Percentiles rank a stretch among this genome's conserved stretches.
These are phyloP conservation scores for Periophthalmus magnuspinnatus DNA, from an alignment of 2,797 vertebrate genomes.

Conservation along the genomic window DNA sequence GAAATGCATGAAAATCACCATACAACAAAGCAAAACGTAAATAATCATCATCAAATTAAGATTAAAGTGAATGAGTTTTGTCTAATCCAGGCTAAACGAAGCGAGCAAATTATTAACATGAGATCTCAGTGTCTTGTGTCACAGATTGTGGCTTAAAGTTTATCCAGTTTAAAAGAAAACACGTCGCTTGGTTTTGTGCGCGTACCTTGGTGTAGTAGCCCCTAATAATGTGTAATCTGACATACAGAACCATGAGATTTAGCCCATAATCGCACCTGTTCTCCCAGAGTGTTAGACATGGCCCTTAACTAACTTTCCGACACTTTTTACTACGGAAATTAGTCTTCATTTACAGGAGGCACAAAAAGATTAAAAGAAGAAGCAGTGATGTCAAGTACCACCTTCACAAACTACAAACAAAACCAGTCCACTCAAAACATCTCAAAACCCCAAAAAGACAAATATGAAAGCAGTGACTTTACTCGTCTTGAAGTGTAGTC, in stretches of 20 bases:
- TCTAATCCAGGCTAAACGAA: not conserved
- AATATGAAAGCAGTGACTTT: not conserved
- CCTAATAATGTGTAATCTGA: not conserved
- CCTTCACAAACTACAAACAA: not conserved
- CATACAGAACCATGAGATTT: not conserved
- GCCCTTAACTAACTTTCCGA: not conserved
- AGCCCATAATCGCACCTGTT: slow-evolving; percentile 10
- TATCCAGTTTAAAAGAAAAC: not conserved
- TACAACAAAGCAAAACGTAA: too few species aligned
- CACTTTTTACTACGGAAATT: not conserved
- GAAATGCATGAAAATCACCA: too few species aligned
- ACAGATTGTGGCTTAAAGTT: not conserved
- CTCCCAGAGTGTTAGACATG: not conserved
- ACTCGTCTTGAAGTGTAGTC: not conserved
- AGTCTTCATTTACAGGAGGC: not conserved
- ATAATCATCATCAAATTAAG: too few species aligned
- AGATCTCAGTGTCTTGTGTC: not conserved
- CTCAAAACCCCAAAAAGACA: too few species aligned
- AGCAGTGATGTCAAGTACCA: not conserved
- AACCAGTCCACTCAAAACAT: not conserved
- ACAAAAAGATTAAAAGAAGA: too few species aligned
- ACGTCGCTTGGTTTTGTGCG: not conserved
- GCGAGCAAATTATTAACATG: not conserved
- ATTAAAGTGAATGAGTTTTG: not conserved
- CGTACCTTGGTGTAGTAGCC: too few species aligned